Evolutionary conservation across 2,888 invertebrate species (phyloP).

Genomic region (Resseliella maxima): DNA sequence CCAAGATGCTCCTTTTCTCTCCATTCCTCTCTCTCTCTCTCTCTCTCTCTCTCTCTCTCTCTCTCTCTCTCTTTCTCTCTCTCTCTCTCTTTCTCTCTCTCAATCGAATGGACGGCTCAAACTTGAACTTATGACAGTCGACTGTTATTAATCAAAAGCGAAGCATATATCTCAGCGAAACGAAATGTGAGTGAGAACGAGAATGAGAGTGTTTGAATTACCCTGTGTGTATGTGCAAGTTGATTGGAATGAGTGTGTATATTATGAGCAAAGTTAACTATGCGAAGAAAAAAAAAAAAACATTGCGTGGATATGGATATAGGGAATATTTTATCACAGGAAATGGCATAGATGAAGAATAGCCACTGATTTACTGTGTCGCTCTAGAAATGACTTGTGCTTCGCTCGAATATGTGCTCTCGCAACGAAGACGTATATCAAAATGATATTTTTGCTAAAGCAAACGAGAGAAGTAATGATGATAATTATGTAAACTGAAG

Average conservation of each 20-base stretch:
- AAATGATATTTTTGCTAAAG: neutral
- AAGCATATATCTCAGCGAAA: neutral
- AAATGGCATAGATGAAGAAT: conserved; percentile 43
- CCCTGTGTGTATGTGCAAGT: no score
- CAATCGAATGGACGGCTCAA: conserved; percentile 9
- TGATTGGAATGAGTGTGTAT: neutral
- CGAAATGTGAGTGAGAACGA: neutral
- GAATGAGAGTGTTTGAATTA: no score
- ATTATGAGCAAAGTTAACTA: neutral
- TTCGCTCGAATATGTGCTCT: neutral
- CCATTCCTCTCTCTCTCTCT: neutral
- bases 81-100: neutral
- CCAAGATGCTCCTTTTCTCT: no score
- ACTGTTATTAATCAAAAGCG: conserved; percentile 11
- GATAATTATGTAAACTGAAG: conserved; percentile 7
- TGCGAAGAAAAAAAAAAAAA: no score
- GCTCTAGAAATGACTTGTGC: neutral
- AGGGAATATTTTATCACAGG: conserved; percentile 48
- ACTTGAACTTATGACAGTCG: conserved; percentile 40
- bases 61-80: no score
- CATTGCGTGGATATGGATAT: neutral
- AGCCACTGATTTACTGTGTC: neutral
- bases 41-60: no score
- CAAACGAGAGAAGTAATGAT: conserved; percentile 21
- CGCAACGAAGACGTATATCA: neutral